phyloP scores from a whole-genome alignment of 2,113 vertebrate species.

The Melanerpes formicivorus region DNA sequence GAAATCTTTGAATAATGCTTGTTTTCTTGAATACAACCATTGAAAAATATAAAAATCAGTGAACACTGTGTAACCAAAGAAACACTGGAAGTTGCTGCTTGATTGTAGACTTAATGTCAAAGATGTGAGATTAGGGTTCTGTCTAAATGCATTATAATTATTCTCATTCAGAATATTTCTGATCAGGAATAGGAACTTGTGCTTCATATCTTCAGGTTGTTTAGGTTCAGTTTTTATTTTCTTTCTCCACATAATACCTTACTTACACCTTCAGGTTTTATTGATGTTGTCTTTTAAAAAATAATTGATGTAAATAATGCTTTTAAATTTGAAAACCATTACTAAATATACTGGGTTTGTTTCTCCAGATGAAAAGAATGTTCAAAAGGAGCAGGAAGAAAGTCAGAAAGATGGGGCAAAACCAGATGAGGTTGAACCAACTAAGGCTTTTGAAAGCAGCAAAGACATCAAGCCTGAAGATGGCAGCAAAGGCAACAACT shows the following conservation, averaged over 20 bases:
- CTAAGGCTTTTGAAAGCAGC: not conserved
- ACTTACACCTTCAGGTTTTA: not conserved
- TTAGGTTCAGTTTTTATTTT: not conserved
- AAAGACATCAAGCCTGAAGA: not conserved
- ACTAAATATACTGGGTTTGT: not conserved
- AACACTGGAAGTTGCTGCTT: not conserved
- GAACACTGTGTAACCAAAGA: not conserved
- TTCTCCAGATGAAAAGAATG: conserved; percentile 3
- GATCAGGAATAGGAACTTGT: not conserved
- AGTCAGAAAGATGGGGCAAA: not conserved
- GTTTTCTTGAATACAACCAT: not conserved
- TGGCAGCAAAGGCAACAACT: not conserved
- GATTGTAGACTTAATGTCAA: not conserved
- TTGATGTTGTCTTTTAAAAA: not conserved
- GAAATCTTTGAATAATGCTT: not conserved
- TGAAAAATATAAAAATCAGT: not conserved
- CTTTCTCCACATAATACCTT: not conserved
- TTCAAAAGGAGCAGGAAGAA: not conserved
- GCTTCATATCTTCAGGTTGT: not conserved
- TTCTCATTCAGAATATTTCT: not conserved
- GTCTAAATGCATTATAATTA: not conserved
- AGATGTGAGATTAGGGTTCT: not conserved
- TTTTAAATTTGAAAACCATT: not conserved
- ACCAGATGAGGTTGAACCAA: not conserved
- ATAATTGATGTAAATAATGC: not conserved